Evolutionary conservation across 2,888 invertebrate species (phyloP).

Genomic region (Abscondita cerata): DNA sequence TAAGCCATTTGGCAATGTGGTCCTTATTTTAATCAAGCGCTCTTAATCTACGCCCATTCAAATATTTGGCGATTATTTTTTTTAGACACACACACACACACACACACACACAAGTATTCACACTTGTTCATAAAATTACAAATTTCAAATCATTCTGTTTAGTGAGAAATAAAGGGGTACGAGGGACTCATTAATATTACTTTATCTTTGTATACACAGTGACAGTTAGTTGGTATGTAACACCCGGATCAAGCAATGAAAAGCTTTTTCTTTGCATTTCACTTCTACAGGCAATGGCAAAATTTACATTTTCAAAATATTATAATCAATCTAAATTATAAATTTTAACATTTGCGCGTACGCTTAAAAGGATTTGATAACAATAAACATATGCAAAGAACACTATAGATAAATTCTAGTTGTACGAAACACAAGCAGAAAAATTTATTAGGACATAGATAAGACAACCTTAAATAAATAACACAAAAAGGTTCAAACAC

Average conservation of each 20-base stretch:
- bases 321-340: conserved; percentile 17
- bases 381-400: not conserved
- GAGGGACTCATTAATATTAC: conserved; percentile 44
- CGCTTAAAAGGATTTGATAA: not conserved
- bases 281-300: conserved; percentile 19
- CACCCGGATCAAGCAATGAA: conserved; percentile 32
- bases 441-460: conserved; percentile 19
- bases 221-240: conserved; percentile 39
- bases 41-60: not conserved
- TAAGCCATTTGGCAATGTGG: conserved; percentile 31
- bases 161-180: conserved; percentile 25
- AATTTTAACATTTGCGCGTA: not conserved
- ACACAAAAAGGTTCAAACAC: conserved; percentile 20
- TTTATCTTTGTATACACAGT: conserved; percentile 44
- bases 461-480: conserved; percentile 22
- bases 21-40: conserved; percentile 14
- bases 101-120: not conserved
- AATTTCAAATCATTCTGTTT: conserved; percentile 8
- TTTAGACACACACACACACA: not conserved
- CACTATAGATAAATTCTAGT: conserved; percentile 15
- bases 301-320: conserved; percentile 25
- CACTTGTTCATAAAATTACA: not conserved
- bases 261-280: conserved; percentile 28
- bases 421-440: conserved; percentile 8
- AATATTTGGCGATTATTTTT: conserved; percentile 8